Evolutionary conservation across 2,888 invertebrate genomes (phyloP).

Genomic region (Chironomus riparius): DNA sequence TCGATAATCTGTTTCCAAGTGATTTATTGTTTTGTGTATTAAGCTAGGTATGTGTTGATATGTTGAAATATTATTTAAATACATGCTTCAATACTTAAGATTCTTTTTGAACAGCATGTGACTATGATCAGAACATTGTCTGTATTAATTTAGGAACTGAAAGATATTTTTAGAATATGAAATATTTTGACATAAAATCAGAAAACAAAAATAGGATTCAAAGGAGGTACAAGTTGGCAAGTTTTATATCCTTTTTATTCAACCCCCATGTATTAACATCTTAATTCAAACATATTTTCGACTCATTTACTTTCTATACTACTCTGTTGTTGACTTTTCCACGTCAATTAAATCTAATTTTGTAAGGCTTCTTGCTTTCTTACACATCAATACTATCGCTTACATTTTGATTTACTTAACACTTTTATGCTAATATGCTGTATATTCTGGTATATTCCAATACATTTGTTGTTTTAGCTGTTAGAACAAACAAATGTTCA

Average conservation of each 20-base stretch:
- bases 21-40: neutral
- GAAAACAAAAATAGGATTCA: no score
- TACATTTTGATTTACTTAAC: neutral
- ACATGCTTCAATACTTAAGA: neutral
- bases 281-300: neutral
- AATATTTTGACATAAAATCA: no score
- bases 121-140: neutral
- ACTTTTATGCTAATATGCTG: neutral
- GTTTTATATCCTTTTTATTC: neutral
- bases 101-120: neutral
- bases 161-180: no score
- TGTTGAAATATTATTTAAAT: neutral
- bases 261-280: neutral
- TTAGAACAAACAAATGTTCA: no score
- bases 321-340: neutral
- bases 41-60: neutral
- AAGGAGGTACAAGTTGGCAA: no score
- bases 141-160: no score
- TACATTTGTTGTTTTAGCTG: no score
- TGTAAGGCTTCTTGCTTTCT: neutral
- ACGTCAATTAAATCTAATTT: slow-evolving; percentile 17
- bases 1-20: neutral
- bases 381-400: neutral
- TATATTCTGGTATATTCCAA: neutral
- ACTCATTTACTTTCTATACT: no score